Base-by-base conservation (phyloP, 2,888 invertebrate genomes). In the Campaea margaritaria region DNA sequence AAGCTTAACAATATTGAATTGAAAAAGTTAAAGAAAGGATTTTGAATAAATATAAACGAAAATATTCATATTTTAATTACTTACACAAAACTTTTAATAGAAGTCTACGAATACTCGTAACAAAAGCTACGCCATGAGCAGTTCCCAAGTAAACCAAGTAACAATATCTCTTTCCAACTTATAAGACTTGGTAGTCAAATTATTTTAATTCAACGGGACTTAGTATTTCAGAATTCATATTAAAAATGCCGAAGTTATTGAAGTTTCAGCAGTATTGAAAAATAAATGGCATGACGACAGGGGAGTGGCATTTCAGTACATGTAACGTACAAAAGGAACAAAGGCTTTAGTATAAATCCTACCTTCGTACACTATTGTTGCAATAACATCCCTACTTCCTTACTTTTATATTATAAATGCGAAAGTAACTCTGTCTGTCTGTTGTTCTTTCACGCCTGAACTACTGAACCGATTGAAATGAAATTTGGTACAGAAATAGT, bases 211-310 rank as follows among this genome's bases (percentile, higher is more conserved):
- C 12, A 42, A 44, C 2, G 28, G 2, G 27, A 44, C 44, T 44
- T 3, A 9, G 21, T 51, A 55, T 51, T 38, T 16, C 3, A 36
- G 27, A 39, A 44, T 38, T 28, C 28, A 44, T 44, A 45, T 11
- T 28, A 38, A 27, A 45, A 36, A 3, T 3, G 7, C 28, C 4
- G 2, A 28, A 44, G 8, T 44, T 28, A 44, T 44, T 13, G 27
- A 44, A 44, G n/a, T 28, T 27, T 44, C 4, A 28, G 27, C 1
- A 9, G 21, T 43, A 43, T 43, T 44, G 12, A 44, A 36, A 36
- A 36, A 7, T 36, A 1, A 13, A 27, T 44, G 28, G 44, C n/a
- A 44, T 44, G 21, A 27, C 28, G 21, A 27, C 28, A 13, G n/a
- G 12, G 27, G 28, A 28, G 28, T 28, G 44, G 5, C 12, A n/a